These are phyloP conservation scores for Sarcophaga variegata DNA, from an alignment of 2,888 invertebrate genomes.

Conservation along the genomic window DNA sequence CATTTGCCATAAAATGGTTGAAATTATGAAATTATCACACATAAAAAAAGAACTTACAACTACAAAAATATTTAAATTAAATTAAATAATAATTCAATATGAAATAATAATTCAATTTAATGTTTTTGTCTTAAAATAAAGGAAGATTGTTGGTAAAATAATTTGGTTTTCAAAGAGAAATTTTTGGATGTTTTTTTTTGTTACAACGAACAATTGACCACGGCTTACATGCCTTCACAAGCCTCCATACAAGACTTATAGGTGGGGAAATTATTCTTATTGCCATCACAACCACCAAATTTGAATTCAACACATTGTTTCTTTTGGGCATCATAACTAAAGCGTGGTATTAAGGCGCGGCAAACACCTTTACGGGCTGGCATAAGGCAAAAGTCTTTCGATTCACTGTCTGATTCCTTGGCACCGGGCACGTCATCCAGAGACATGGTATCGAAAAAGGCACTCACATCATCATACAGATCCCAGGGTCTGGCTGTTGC, in stretches of 20 bases:
- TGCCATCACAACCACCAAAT: slow-evolving; percentile 84
- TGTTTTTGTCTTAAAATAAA: not conserved
- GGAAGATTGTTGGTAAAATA: not conserved
- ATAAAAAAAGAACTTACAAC: slow-evolving; percentile 20
- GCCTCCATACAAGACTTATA: slow-evolving; percentile 82
- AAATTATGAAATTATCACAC: slow-evolving; percentile 56
- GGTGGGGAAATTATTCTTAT: slow-evolving; percentile 83
- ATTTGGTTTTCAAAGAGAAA: slow-evolving; percentile 46
- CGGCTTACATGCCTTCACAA: slow-evolving; percentile 81
- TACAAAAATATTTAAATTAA: slow-evolving; percentile 22
- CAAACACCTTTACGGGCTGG: slow-evolving; percentile 81
- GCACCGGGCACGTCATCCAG: slow-evolving; percentile 79
- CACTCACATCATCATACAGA: slow-evolving; percentile 80
- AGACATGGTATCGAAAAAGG: slow-evolving; percentile 80
- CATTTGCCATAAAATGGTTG: slow-evolving; percentile 10
- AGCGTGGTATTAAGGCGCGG: slow-evolving; percentile 81
- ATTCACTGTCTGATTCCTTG: slow-evolving; percentile 72
- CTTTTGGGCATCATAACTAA: slow-evolving; percentile 82
- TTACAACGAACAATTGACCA: not conserved
- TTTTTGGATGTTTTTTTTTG: slow-evolving; percentile 16
- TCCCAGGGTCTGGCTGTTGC: slow-evolving; percentile 76
- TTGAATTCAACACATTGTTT: slow-evolving; percentile 83
- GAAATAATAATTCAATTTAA: slow-evolving; percentile 3
- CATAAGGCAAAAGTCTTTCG: slow-evolving; percentile 80
- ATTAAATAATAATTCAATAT: slow-evolving; percentile 39